A percentile compares a stretch with the other conserved stretches of the same genome.
phyloP scores from a whole-genome alignment of 2,888 invertebrate genomes.

The Drosophila fungiperda region DNA sequence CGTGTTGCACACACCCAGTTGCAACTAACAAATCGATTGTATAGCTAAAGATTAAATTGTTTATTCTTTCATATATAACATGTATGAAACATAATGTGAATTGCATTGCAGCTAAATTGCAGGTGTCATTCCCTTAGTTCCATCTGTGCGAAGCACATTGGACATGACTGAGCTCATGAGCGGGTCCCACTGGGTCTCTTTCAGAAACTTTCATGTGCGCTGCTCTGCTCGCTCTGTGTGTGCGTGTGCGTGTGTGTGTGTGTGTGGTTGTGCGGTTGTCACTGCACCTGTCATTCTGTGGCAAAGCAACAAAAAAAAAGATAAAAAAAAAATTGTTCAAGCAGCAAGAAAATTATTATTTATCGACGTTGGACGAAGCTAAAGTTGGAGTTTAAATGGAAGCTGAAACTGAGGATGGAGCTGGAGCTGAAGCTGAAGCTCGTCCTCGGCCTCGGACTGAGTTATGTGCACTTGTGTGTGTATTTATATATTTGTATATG shows the following conservation, averaged over 20 bases:
- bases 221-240: not conserved
- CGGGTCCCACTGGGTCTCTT: constrained; percentile 51
- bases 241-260: constrained; percentile 1
- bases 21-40: constrained; percentile 15
- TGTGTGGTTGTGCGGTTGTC: constrained; percentile 66
- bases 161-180: constrained; percentile 7
- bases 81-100: not conserved
- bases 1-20: constrained; percentile 35
- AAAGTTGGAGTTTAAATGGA: constrained; percentile 8
- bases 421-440: constrained; percentile 8
- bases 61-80: not conserved
- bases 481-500: constrained; percentile 13
- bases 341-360: constrained; percentile 75
- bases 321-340: constrained; percentile 52
- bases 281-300: constrained; percentile 77
- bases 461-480: constrained; percentile 25
- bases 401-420: constrained; percentile 11
- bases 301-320: constrained; percentile 54
- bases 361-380: constrained; percentile 57
- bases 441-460: constrained; percentile 24
- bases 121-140: constrained; percentile 3
- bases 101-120: constrained; percentile 1
- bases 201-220: constrained; percentile 20
- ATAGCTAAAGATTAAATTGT: constrained; percentile 15
- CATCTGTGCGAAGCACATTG: constrained; percentile 6